Evolutionary conservation across 2,888 invertebrate species (phyloP).

Genomic region (Ptycholaimellus sp.): DNA sequence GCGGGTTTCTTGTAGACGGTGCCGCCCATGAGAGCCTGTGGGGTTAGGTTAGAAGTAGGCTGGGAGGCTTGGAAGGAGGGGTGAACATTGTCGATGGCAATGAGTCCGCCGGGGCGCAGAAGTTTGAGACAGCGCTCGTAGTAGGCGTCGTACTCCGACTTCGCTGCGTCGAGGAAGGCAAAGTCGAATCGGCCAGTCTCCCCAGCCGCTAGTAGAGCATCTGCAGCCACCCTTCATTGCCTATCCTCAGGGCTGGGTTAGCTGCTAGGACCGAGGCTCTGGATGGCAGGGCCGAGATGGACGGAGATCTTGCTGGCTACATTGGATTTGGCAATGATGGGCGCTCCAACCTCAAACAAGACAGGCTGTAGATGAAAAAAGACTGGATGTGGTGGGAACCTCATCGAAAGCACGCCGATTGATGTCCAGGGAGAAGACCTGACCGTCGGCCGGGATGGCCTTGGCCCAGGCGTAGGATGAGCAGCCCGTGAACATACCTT

Average conservation of each 20-base stretch:
- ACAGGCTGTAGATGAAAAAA: too few relatives aligned
- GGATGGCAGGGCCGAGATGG: background rate
- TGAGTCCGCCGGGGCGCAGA: slow-evolving; percentile 22
- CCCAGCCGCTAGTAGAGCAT: slow-evolving; percentile 17
- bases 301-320: background rate
- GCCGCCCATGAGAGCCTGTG: too few relatives aligned
- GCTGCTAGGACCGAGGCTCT: slow-evolving; percentile 1
- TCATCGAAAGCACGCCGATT: background rate
- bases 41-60: too few relatives aligned
- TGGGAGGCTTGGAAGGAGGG: too few relatives aligned
- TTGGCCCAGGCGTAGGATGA: slow-evolving; percentile 21
- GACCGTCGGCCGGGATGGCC: slow-evolving; percentile 22
- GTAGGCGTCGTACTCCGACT: slow-evolving; percentile 20
- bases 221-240: slow-evolving; percentile 6
- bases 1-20: too few relatives aligned
- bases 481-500: slow-evolving; percentile 21
- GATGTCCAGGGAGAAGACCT: slow-evolving; percentile 9
- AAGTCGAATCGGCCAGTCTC: slow-evolving; percentile 24
- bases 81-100: slow-evolving; percentile 25
- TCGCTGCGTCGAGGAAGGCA: slow-evolving; percentile 27
- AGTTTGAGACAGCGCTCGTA: slow-evolving; percentile 23
- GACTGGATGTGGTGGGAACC: too few relatives aligned
- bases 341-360: background rate
- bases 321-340: background rate
- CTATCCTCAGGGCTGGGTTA: too few relatives aligned